Evolutionary conservation across 2,797 vertebrate genomes (phyloP), one percentile per base, ranked within the genome.

Genomic region (Sylvia borin): DNA sequence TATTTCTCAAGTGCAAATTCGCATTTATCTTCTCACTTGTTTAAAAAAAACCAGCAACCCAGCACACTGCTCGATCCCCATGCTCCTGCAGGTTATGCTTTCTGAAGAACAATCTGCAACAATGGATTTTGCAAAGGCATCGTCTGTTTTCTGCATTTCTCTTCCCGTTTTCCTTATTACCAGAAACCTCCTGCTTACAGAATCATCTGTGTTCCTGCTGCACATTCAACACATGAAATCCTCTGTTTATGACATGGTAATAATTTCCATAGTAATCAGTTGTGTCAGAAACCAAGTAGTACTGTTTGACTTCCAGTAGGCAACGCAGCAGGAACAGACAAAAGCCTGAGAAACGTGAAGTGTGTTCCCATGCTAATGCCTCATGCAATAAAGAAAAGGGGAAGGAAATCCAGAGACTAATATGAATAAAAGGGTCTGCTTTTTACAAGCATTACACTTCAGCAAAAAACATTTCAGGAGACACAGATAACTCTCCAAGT

Each of bases 231-330:
- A 96, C 83, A 16, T 40, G 47, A 93, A 93, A 95, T 97, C 96
- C 89, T 95, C 96, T 97, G 86, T 92, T 94, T 95, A 94, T 97
- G 95, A 97, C 95, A 97, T 68, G 43, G 92, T 94, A 97, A 97
- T 96, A 97, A 96, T 95, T 96, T 95, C 97, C 96, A 93, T 64
- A 93, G 95, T 97, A 97, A 98, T 97, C 97, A 97, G 96, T 62
- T 96, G 77, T 96, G 92, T 93, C 95, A 95, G 96, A 92, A 93
- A 86, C 71, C 70, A 86, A 95, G 50, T 36, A 91, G 89, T 67
- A 91, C 53, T 74, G 57, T 90, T 90, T 76, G 66, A 90, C 66
- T 96, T 96, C 94, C 93, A 94, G 94, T 36, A 95, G 88, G 95
- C 86, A 94, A 97, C 67, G 92, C 93, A 81, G 92, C 76, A 93